Percentiles rank a stretch among this genome's conserved stretches.
Evolutionary conservation across 30 jellyfish, hydroid and myxozoan genomes (phyloP).

Genomic region (Chrysaora quinquecirrha): DNA sequence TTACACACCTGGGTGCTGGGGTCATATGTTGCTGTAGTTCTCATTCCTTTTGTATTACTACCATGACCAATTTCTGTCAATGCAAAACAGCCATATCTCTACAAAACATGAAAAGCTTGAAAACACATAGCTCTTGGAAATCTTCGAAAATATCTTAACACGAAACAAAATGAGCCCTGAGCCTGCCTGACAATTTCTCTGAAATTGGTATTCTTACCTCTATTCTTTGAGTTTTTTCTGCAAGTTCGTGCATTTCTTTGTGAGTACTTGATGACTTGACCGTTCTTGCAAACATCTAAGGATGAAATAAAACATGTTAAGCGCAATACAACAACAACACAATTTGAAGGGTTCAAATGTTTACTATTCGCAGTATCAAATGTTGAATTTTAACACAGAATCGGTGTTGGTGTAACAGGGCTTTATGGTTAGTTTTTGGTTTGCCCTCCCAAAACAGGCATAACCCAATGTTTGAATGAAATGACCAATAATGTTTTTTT

Average conservation of each 20-base stretch:
- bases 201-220: conserved; percentile 52
- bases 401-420: no score
- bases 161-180: no score
- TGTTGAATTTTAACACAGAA: no score
- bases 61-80: conserved; percentile 97
- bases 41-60: conserved; percentile 95
- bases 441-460: no score
- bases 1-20: conserved; percentile 96
- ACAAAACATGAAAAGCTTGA: neutral
- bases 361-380: no score
- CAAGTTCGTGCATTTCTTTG: conserved; percentile 69
- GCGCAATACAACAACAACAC: no score
- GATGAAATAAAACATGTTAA: neutral
- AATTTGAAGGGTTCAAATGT: no score
- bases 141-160: no score
- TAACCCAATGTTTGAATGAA: no score
- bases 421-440: no score
- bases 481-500: no score
- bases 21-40: conserved; percentile 96
- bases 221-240: conserved; percentile 64
- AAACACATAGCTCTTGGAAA: no score
- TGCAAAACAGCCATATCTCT: conserved; percentile 95
- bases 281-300: conserved; percentile 72
- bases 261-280: conserved; percentile 66
- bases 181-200: neutral